A percentile compares a stretch with the other conserved stretches of the same genome.
Evolutionary conservation across 2,113 vertebrate species (phyloP).

Genomic region (Motacilla tschutschensis): DNA sequence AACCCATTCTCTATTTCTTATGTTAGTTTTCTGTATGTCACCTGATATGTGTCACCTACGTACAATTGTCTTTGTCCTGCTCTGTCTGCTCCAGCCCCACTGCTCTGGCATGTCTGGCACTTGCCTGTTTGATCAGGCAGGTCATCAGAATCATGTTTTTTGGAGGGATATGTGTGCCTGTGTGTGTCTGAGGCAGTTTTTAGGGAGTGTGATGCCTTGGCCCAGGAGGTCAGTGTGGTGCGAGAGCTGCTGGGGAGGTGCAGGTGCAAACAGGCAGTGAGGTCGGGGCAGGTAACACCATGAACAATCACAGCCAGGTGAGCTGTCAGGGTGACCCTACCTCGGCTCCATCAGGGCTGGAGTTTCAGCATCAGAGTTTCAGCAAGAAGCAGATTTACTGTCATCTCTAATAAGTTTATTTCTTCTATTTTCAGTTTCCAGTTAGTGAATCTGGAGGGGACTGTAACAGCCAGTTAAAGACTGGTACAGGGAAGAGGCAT

Average conservation of each 20-base stretch:
- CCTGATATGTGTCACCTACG: neutral
- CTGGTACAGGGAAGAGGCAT: neutral
- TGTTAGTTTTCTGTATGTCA: neutral
- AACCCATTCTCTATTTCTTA: neutral
- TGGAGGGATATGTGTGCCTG: rapidly evolving
- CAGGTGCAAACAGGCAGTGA: rapidly evolving
- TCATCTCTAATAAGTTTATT: neutral
- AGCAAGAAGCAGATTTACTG: neutral
- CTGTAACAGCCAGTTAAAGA: neutral
- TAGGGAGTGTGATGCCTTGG: neutral
- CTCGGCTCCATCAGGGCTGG: neutral
- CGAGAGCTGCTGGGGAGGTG: neutral
- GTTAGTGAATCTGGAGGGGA: neutral
- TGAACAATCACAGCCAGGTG: neutral
- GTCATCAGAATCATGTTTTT: neutral
- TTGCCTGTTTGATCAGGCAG: neutral
- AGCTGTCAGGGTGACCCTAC: neutral
- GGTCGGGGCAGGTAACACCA: rapidly evolving
- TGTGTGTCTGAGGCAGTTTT: neutral
- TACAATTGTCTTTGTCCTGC: neutral
- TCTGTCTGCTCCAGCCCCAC: rapidly evolving
- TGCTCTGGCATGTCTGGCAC: neutral
- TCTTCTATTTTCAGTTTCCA: neutral
- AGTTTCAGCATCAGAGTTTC: neutral
- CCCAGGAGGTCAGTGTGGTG: neutral